phyloP scores from a whole-genome alignment of 2,113 vertebrate genomes.

The Variabilichromis moorii region DNA sequence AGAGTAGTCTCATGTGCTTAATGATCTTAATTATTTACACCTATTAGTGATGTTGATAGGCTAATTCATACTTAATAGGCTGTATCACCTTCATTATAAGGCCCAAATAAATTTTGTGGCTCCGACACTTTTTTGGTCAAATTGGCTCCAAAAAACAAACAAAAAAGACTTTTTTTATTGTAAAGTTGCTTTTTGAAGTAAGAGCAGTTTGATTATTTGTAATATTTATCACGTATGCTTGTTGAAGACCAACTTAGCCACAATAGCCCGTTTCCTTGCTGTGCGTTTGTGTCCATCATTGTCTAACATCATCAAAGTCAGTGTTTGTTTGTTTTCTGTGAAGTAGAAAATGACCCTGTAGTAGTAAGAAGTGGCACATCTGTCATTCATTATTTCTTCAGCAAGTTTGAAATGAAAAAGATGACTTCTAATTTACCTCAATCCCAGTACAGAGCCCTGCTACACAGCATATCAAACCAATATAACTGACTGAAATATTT shows the following conservation, averaged over 20 bases:
- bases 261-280: background rate
- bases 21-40: background rate
- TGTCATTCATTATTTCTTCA: background rate
- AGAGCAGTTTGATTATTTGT: background rate
- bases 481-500: background rate
- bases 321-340: background rate
- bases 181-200: background rate
- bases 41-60: background rate
- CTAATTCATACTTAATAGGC: background rate
- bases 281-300: background rate
- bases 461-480: background rate
- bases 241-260: background rate
- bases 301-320: background rate
- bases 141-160: background rate
- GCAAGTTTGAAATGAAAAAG: background rate
- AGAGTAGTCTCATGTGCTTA: background rate
- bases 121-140: fast-evolving
- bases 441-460: background rate
- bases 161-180: background rate
- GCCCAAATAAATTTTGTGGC: background rate
- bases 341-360: background rate
- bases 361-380: background rate
- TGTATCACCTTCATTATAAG: background rate
- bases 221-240: background rate
- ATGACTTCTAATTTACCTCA: background rate